These are phyloP conservation scores for Gadopsis bispinosus DNA, from an alignment of 2,797 vertebrate species.

Conservation along the genomic window DNA sequence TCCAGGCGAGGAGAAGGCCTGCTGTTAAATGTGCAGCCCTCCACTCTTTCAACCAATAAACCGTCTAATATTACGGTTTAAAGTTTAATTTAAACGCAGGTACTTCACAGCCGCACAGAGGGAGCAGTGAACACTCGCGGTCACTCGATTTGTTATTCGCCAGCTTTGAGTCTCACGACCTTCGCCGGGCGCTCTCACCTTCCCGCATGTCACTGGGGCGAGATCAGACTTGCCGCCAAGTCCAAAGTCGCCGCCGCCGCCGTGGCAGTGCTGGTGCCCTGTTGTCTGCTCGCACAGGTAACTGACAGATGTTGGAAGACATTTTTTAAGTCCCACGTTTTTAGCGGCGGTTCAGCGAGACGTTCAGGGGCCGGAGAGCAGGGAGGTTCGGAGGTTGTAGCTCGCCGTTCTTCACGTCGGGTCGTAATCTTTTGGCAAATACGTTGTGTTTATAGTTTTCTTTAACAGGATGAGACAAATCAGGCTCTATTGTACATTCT, in stretches of 20 bases:
- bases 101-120: neutral
- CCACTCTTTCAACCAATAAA: too few species aligned
- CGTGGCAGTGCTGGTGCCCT: neutral
- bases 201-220: neutral
- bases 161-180: neutral
- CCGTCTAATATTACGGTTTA: neutral
- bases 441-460: conserved; percentile 16
- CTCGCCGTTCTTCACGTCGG: neutral
- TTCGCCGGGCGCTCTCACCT: too few species aligned
- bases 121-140: too few species aligned
- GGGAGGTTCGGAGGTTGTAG: neutral
- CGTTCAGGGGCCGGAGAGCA: too few species aligned
- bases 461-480: conserved; percentile 1
- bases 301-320: neutral
- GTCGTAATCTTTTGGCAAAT: neutral
- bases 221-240: too few species aligned
- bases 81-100: neutral
- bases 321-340: too few species aligned
- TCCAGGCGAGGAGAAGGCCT: too few species aligned
- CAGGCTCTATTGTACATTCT: conserved; percentile 15
- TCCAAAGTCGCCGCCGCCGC: too few species aligned
- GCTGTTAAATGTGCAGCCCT: too few species aligned
- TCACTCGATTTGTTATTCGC: neutral
- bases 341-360: too few species aligned
- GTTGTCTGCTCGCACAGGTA: neutral